Percentiles rank a stretch among this genome's conserved stretches.
Evolutionary conservation across 2,888 invertebrate genomes (phyloP).

Genomic region (Lordiphosa fenestrarum): DNA sequence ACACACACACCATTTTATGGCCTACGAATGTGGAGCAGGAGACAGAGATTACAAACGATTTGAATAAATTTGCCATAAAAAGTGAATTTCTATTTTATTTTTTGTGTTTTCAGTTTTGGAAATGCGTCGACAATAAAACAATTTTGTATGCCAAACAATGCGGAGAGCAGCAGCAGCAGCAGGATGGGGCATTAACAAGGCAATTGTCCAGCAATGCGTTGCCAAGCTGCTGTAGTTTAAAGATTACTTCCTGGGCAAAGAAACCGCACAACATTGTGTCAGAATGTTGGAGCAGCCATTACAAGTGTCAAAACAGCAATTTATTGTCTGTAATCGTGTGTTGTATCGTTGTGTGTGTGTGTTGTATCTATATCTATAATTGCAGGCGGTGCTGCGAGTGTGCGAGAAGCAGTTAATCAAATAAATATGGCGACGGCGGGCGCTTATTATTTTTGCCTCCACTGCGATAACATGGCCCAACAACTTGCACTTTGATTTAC

Average conservation of each 20-base stretch:
- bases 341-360: constrained; percentile 50
- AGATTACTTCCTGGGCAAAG: constrained; percentile 49
- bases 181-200: constrained; percentile 31
- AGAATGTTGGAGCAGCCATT: constrained; percentile 57
- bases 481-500: constrained; percentile 66
- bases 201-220: constrained; percentile 61
- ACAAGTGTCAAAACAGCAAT: constrained; percentile 76
- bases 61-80: constrained; percentile 76
- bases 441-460: constrained; percentile 71
- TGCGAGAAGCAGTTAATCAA: constrained; percentile 73
- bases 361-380: constrained; percentile 30
- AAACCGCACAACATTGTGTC: constrained; percentile 54
- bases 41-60: constrained; percentile 65
- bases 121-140: constrained; percentile 72
- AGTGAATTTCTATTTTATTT: constrained; percentile 47
- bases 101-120: constrained; percentile 24
- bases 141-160: constrained; percentile 57
- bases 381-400: constrained; percentile 22
- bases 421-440: constrained; percentile 72
- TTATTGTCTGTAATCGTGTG: constrained; percentile 75
- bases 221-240: constrained; percentile 47
- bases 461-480: constrained; percentile 67
- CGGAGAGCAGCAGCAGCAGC: not conserved
- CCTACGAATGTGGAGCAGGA: constrained; percentile 32
- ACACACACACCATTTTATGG: constrained; percentile 42